Evolutionary conservation across 2,797 vertebrate genomes (phyloP).

Genomic region (Spinibarbus caldwelli): DNA sequence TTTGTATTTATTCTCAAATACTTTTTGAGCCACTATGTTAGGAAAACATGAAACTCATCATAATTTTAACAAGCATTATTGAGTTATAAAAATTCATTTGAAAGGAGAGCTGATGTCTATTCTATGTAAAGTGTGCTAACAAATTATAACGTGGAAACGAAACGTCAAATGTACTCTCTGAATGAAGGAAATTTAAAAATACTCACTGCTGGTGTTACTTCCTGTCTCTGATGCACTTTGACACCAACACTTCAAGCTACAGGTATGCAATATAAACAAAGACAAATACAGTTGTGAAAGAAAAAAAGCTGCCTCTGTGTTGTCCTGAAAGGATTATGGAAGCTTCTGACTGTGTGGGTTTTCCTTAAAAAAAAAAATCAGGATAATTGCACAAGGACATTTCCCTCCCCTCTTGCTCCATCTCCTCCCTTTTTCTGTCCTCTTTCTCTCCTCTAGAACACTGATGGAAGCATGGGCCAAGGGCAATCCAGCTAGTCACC

Average conservation of each 20-base stretch:
- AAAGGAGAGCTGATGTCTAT: neutral
- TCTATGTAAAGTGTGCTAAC: neutral
- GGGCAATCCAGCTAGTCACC: neutral
- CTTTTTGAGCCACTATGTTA: neutral
- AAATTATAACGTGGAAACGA: neutral
- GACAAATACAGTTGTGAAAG: neutral
- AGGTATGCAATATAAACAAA: neutral
- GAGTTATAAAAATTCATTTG: neutral
- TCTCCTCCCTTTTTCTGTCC: slow-evolving; percentile 40
- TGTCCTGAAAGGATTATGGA: slow-evolving; percentile 24
- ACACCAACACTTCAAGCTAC: neutral
- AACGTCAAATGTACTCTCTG: neutral
- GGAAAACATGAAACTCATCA: neutral
- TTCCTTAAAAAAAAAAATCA: slow-evolving; percentile 1
- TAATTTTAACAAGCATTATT: neutral
- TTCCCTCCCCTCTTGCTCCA: slow-evolving; percentile 30
- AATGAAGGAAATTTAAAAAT: slow-evolving; percentile 8
- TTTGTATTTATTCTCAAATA: neutral
- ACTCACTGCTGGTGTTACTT: slow-evolving; percentile 48
- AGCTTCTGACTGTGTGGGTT: slow-evolving; percentile 22
- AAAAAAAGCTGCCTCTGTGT: slow-evolving; percentile 6
- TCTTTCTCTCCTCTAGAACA: neutral
- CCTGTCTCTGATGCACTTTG: neutral
- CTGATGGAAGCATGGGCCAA: neutral
- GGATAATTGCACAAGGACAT: slow-evolving; percentile 22